These are phyloP conservation scores for Sakesphorus luctuosus DNA, from an alignment of 2,113 vertebrate species.

Conservation along the genomic window DNA sequence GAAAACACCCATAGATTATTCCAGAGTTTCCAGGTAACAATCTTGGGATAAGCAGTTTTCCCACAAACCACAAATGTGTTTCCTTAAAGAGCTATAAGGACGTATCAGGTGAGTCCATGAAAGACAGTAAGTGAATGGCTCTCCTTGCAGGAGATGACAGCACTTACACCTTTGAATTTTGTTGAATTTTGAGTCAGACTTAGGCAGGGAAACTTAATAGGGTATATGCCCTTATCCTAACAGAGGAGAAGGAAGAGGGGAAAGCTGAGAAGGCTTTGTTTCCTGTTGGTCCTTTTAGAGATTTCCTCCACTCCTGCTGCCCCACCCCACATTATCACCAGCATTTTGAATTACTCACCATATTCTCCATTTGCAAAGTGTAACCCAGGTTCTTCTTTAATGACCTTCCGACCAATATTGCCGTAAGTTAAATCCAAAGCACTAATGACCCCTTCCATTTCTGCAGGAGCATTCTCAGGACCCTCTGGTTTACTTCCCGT, in stretches of 20 bases:
- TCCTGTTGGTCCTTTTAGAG: not conserved
- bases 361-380: slow-evolving; percentile 82
- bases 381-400: slow-evolving; percentile 85
- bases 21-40: not conserved
- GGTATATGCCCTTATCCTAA: no score
- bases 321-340: not conserved
- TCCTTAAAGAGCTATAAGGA: not conserved
- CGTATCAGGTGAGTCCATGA: not conserved
- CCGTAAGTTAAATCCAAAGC: slow-evolving; percentile 90
- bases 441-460: slow-evolving; percentile 83
- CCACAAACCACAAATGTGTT: not conserved
- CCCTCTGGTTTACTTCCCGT: slow-evolving; percentile 69
- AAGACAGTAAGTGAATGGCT: accelerated
- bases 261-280: not conserved
- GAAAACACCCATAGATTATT: not conserved
- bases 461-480: slow-evolving; percentile 62
- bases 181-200: not conserved
- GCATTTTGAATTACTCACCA: slow-evolving; percentile 62
- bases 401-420: slow-evolving; percentile 77
- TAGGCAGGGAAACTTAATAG: not conserved
- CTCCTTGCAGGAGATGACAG: not conserved
- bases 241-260: not conserved
- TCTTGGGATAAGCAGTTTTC: not conserved
- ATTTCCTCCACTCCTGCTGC: not conserved
- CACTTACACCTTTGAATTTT: not conserved